Evolutionary conservation across 2,888 invertebrate species (phyloP).

Genomic region (Phaonia tiefii): DNA sequence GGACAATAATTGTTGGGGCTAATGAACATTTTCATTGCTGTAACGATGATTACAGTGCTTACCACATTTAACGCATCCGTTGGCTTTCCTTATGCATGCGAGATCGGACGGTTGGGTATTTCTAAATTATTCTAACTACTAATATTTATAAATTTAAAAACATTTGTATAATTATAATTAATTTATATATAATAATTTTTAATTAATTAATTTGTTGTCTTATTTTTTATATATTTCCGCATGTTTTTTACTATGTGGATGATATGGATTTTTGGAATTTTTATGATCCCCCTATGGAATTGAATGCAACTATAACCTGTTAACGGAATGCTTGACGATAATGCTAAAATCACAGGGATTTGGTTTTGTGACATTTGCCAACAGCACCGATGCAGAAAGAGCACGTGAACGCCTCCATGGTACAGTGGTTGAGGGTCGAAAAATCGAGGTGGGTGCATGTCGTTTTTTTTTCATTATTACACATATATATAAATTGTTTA

Average conservation of each 20-base stretch:
- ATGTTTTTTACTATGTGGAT: conserved; percentile 65
- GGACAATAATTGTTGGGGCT: too few species aligned
- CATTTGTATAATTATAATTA: too few species aligned
- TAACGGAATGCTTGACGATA: neutral
- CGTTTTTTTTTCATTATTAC: conserved; percentile 82
- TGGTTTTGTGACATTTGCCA: conserved; percentile 99
- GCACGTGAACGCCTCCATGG: conserved; percentile 99
- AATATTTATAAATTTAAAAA: too few species aligned
- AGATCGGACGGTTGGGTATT: too few species aligned
- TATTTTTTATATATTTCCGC: conserved; percentile 62
- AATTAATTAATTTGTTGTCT: conserved; percentile 54
- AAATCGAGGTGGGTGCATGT: conserved; percentile 99
- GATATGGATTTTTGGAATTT: conserved; percentile 41
- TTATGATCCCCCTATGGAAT: too few species aligned
- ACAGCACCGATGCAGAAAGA: conserved; percentile 99
- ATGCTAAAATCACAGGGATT: conserved; percentile 92
- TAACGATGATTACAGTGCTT: too few species aligned
- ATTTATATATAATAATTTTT: too few species aligned
- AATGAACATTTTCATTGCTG: too few species aligned
- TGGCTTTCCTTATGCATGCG: too few species aligned
- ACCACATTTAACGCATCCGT: too few species aligned
- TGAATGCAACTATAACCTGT: neutral
- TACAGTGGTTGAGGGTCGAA: conserved; percentile 99
- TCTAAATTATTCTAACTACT: too few species aligned
- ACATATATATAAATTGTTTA: neutral